Conservation (phyloP, 2,113 vertebrate genomes). For the Apteryx mantelli region DNA sequence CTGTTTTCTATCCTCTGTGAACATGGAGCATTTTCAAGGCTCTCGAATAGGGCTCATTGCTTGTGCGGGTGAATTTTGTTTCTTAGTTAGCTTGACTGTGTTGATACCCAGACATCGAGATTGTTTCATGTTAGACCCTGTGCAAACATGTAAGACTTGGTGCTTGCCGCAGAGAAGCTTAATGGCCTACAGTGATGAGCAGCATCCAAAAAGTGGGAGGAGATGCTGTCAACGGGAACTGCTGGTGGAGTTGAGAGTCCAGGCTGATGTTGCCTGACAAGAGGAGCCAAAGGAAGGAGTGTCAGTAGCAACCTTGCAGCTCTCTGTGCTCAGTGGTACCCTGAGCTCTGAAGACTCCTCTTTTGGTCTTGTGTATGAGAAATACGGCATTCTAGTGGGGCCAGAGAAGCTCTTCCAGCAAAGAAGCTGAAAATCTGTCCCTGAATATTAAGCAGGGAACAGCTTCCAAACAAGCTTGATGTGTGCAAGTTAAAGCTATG, state of each 20-base stretch:
- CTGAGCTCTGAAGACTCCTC: not conserved
- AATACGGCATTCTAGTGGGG: not conserved
- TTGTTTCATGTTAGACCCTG: not conserved
- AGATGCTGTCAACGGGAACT: not conserved
- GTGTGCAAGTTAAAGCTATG: not conserved
- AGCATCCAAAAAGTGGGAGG: not conserved
- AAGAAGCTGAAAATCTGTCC: not conserved
- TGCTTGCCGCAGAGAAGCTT: not conserved
- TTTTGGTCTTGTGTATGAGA: not conserved
- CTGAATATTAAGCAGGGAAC: rapidly evolving
- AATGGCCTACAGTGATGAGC: not conserved
- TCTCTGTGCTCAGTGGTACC: not conserved
- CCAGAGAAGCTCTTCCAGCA: not conserved
- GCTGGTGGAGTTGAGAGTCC: not conserved
- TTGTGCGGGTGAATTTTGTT: not conserved
- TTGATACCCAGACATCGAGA: not conserved
- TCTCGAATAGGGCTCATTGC: not conserved
- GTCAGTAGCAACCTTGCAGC: not conserved
- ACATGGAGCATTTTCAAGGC: rapidly evolving
- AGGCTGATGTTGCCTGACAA: not conserved
- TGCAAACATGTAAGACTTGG: not conserved
- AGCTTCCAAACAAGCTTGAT: not conserved
- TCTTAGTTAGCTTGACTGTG: not conserved
- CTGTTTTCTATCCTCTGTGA: not conserved
- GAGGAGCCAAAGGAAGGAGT: not conserved